These are phyloP conservation scores for Tamias sibiricus DNA, from an alignment of 2,113 vertebrate genomes.

Conservation along the genomic window DNA sequence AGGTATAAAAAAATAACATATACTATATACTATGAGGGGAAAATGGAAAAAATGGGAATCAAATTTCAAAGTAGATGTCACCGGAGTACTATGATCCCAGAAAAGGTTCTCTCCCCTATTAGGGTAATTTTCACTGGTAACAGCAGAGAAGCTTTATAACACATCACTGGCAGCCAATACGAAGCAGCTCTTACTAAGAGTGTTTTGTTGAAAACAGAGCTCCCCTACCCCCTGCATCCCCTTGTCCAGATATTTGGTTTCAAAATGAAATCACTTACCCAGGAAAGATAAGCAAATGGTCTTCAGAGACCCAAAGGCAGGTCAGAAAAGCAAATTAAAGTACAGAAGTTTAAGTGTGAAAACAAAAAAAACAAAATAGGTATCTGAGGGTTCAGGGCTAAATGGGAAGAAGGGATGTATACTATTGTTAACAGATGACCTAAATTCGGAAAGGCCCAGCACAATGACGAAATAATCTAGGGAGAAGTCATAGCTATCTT, in stretches of 20 bases:
- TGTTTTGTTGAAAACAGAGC: slow-evolving; percentile 34
- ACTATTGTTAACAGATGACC: not conserved
- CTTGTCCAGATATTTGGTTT: not conserved
- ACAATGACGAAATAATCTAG: not conserved
- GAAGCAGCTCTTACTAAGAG: not conserved
- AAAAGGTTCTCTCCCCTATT: slow-evolving; percentile 13
- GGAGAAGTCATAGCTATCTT: not conserved
- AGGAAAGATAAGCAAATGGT: slow-evolving; percentile 13
- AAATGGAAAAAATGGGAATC: not conserved
- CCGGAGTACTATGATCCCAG: not conserved
- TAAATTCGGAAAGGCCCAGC: not conserved
- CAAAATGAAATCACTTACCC: slow-evolving; percentile 42
- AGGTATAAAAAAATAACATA: not conserved
- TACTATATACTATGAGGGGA: not conserved
- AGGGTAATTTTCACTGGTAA: not conserved
- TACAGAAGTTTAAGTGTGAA: not conserved
- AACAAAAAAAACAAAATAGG: not conserved
- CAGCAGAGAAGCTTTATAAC: not conserved
- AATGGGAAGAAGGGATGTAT: not conserved
- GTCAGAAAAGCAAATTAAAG: not conserved
- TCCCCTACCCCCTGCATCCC: not conserved
- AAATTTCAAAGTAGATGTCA: not conserved
- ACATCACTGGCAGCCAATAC: not conserved
- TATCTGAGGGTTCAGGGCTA: not conserved
- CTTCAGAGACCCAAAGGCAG: not conserved